Evolutionary conservation across 2,113 vertebrate species (phyloP).

Genomic region (Hippopotamus amphibius): DNA sequence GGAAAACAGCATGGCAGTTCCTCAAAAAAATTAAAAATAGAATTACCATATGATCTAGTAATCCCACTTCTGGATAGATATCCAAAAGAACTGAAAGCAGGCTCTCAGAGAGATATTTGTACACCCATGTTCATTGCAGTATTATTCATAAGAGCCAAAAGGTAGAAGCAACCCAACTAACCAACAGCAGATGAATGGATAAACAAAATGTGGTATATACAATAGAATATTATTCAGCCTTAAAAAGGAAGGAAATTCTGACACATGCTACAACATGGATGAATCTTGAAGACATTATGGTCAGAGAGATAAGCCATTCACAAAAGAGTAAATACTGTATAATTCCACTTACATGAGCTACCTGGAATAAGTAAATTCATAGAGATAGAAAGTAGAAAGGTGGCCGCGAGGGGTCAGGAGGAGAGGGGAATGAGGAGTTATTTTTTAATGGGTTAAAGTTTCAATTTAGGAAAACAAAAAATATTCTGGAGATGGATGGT

Average conservation of each 20-base stretch:
- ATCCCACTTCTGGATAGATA: background rate
- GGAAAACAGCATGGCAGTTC: background rate
- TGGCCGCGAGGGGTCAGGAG: background rate
- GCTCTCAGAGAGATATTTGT: background rate
- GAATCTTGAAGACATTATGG: conserved; percentile 1
- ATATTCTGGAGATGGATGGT: background rate
- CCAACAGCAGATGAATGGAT: background rate
- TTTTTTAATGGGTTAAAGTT: background rate
- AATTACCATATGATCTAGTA: background rate
- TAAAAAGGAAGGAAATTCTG: conserved; percentile 30
- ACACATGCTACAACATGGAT: background rate
- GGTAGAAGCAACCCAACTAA: background rate
- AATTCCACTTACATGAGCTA: background rate
- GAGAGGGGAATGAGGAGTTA: background rate
- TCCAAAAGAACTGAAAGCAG: background rate
- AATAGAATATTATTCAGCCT: background rate
- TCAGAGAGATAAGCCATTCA: background rate
- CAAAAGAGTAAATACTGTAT: background rate
- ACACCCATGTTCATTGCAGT: background rate
- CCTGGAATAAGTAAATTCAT: background rate
- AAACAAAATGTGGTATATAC: conserved; percentile 14
- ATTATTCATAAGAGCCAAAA: background rate
- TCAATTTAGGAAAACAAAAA: conserved; percentile 19
- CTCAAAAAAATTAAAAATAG: background rate
- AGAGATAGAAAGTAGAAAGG: conserved; percentile 5